phyloP scores from a whole-genome alignment of 2,888 invertebrate species.

The Drosophila conformis region DNA sequence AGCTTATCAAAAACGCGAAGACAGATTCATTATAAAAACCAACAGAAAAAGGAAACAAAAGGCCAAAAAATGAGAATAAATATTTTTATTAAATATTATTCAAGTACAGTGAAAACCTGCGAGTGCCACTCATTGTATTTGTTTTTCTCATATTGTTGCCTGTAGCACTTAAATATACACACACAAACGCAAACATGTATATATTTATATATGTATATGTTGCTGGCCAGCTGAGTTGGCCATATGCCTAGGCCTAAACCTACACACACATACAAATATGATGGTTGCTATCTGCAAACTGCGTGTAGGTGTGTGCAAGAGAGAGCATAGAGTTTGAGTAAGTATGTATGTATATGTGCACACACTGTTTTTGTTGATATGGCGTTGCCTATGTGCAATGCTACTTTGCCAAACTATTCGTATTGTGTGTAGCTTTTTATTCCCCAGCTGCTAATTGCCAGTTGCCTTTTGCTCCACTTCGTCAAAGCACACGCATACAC shows the following conservation, averaged over 20 bases:
- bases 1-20: slow-evolving; percentile 60
- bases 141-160: slow-evolving; percentile 38
- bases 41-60: slow-evolving; percentile 18
- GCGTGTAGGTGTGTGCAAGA: slow-evolving; percentile 30
- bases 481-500: slow-evolving; percentile 22
- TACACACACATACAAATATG: slow-evolving; percentile 28
- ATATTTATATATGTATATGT: not conserved
- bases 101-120: slow-evolving; percentile 63
- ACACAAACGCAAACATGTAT: not conserved
- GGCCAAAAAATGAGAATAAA: slow-evolving; percentile 27
- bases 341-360: slow-evolving; percentile 25
- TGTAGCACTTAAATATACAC: slow-evolving; percentile 26
- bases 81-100: slow-evolving; percentile 51
- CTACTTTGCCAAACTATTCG: slow-evolving; percentile 59
- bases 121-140: slow-evolving; percentile 65
- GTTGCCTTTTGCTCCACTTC: slow-evolving; percentile 58
- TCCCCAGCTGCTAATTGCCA: slow-evolving; percentile 51
- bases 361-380: slow-evolving; percentile 42
- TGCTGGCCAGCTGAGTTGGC: slow-evolving; percentile 35
- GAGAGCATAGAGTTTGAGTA: slow-evolving; percentile 28
- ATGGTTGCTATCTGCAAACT: slow-evolving; percentile 35
- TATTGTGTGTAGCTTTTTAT: slow-evolving; percentile 29
- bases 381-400: slow-evolving; percentile 58
- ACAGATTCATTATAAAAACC: slow-evolving; percentile 34
- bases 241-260: slow-evolving; percentile 53